Base-by-base conservation (phyloP, 2,113 vertebrate genomes). In the Tenrec ecaudatus region DNA sequence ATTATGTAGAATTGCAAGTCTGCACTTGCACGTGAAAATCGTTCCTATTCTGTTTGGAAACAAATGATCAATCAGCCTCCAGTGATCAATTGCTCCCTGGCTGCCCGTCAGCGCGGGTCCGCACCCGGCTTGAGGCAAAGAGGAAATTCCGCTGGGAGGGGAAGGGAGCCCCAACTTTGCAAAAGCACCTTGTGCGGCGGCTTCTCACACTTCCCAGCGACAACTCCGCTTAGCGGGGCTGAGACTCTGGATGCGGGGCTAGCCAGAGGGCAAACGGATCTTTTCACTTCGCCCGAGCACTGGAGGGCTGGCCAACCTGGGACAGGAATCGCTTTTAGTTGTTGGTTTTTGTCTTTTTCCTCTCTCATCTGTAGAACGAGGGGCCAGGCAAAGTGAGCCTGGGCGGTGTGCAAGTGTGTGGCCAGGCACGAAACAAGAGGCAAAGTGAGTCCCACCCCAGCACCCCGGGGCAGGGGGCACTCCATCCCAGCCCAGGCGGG, bases 1-100 rank as follows among this genome's bases (percentile, higher is more conserved):
- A 92, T 96, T 97, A 97, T 95, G 97, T 97, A 96, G 96, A 97
- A 98, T 96, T 97, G 89, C 98, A 98, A 97, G 98, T 97, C 96
- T 97, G 94, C 96, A 96, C 96, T 95, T 95, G 97, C 97, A 98
- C 98, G 96, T 97, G 97, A 98, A 98, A 98, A 98, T 96, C 96
- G 91, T 96, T 97, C 90, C 97, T 96, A 92, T 97, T 97, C 97
- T 98, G 96, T 95, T 97, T 97, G 97, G 97, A 98, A 98, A 98
- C 97, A 98, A 98, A 98, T 98, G 97, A 98, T 98, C 98, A 97
- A 97, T 98, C 97, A 98, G 97, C 96, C 94, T 97, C 97, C 88
- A 76, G 94, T 98, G 97, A 98, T 98, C 98, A 98, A 96, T 98
- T 97, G 97, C 88, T 97, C 47, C 97, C 95, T 96, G 96, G 96